phyloP scores from a whole-genome alignment of 1,140 invertebrate genomes.

The Protaetia brevitarsis region DNA sequence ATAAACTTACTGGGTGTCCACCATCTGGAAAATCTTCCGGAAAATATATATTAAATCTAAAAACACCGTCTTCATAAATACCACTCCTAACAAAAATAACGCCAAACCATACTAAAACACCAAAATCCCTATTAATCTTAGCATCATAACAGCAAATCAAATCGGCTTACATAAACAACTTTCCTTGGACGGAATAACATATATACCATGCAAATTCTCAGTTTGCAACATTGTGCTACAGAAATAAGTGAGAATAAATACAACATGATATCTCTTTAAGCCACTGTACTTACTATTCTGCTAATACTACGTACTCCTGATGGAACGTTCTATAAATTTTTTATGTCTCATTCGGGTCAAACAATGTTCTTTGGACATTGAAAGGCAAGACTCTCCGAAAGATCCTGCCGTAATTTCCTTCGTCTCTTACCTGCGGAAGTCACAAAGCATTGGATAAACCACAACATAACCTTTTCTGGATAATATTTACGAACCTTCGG shows the following conservation, averaged over 20 bases:
- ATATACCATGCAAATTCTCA: slow-evolving; percentile 82
- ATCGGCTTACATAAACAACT: slow-evolving; percentile 72
- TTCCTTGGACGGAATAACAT: slow-evolving; percentile 86
- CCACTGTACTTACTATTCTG: slow-evolving; percentile 68
- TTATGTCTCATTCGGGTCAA: slow-evolving; percentile 46
- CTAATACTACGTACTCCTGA: slow-evolving; percentile 73
- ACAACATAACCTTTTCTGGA: background rate
- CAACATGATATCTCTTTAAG: background rate
- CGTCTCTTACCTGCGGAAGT: background rate
- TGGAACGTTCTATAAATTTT: slow-evolving; percentile 51
- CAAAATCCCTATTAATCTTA: slow-evolving; percentile 19
- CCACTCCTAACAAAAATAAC: slow-evolving; percentile 87
- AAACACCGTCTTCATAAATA: slow-evolving; percentile 82
- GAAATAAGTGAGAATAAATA: slow-evolving; percentile 41
- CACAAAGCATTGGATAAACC: background rate
- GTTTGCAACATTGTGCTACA: slow-evolving; percentile 79
- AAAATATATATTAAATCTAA: slow-evolving; percentile 82
- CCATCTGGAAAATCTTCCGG: slow-evolving; percentile 86
- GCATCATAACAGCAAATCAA: slow-evolving; percentile 35
- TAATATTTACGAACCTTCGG: background rate
- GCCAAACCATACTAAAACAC: slow-evolving; percentile 81
- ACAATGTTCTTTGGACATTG: slow-evolving; percentile 39
- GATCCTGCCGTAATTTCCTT: slow-evolving; percentile 41
- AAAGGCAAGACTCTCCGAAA: slow-evolving; percentile 41
- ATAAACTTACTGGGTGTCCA: slow-evolving; percentile 69